Percentiles rank a stretch among this genome's conserved stretches.
These are phyloP conservation scores for Apoda limacodes DNA, from an alignment of 2,888 invertebrate species.

Conservation along the genomic window DNA sequence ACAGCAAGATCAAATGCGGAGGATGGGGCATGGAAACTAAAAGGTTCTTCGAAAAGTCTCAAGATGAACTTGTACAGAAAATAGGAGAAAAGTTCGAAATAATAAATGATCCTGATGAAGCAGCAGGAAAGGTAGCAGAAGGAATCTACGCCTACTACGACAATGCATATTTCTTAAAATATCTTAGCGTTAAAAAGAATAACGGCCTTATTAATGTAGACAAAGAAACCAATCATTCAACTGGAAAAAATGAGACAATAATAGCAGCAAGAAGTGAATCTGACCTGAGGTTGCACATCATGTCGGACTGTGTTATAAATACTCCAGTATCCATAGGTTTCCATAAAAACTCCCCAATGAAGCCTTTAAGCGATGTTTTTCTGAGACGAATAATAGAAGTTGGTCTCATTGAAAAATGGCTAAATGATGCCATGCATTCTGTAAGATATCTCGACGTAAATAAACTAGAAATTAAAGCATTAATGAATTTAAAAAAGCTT, in stretches of 20 bases:
- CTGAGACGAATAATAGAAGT: constrained; percentile 78
- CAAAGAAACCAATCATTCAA: constrained; percentile 17
- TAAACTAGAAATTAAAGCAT: constrained; percentile 74
- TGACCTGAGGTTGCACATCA: constrained; percentile 78
- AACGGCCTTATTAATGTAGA: constrained; percentile 27
- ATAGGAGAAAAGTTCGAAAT: constrained; percentile 76
- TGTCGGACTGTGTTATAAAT: constrained; percentile 83
- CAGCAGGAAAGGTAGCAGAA: constrained; percentile 74
- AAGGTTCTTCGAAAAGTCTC: constrained; percentile 76
- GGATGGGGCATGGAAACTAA: constrained; percentile 80
- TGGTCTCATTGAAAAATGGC: constrained; percentile 83
- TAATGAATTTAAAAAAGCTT: constrained; percentile 82
- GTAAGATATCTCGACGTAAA: constrained; percentile 66
- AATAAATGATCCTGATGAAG: constrained; percentile 70
- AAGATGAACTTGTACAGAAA: constrained; percentile 74
- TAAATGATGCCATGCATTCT: constrained; percentile 77
- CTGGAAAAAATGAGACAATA: constrained; percentile 27
- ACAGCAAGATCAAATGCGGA: constrained; percentile 74
- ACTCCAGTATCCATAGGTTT: constrained; percentile 86
- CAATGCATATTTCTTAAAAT: constrained; percentile 77
- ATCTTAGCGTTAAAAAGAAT: constrained; percentile 72
- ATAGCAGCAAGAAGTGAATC: constrained; percentile 16
- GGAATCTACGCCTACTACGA: constrained; percentile 86
- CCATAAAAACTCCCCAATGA: constrained; percentile 84
- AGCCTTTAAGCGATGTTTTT: constrained; percentile 74